Percentiles rank a stretch among this genome's conserved stretches.
Conservation (phyloP, 2,797 vertebrate species). For the Phrynocephalus guinanensis region DNA sequence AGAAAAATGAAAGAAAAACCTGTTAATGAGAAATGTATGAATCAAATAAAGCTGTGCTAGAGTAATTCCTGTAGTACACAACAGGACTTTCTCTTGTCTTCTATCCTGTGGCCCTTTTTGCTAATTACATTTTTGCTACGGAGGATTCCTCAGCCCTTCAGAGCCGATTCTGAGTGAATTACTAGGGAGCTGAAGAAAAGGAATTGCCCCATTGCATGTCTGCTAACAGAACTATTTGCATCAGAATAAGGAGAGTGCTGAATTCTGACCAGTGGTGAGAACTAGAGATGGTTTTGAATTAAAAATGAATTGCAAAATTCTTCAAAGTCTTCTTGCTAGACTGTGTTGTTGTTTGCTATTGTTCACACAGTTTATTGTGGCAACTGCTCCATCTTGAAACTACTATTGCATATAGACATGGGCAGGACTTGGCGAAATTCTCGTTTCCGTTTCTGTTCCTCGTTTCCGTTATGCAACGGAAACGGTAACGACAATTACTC, state of each 20-base stretch:
- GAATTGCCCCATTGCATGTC: neutral
- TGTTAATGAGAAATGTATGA: neutral
- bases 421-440: no score
- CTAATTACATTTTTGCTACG: neutral
- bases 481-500: no score
- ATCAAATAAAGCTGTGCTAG: neutral
- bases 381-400: neutral
- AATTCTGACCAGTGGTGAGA: neutral
- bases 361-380: neutral
- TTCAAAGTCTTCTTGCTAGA: no score
- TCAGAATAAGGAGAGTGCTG: neutral
- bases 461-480: no score
- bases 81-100: neutral
- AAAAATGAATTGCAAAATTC: no score
- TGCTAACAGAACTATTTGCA: neutral
- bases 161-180: neutral
- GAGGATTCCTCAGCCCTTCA: neutral
- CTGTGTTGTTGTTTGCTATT: neutral
- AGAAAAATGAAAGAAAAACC: neutral
- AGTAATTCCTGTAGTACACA: neutral
- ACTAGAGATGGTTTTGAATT: no score
- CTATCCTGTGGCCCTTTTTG: neutral
- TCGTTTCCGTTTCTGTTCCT: no score
- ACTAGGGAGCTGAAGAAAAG: neutral
- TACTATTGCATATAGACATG: no score